phyloP scores from a whole-genome alignment of 2,888 invertebrate genomes.

The Blastobasis lacticolella region DNA sequence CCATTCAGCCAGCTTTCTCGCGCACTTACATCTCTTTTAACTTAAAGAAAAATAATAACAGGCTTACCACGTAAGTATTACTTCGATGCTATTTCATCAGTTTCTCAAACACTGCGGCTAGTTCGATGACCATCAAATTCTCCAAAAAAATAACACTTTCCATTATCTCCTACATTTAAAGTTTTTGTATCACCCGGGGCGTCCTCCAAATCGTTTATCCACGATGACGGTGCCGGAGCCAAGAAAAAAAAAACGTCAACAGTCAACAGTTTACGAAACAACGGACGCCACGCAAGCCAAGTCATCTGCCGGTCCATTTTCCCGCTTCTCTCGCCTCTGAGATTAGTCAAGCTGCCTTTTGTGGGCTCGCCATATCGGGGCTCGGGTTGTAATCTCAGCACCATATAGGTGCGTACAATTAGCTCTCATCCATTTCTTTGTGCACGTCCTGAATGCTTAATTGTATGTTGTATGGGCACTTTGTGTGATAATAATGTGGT shows the following conservation, averaged over 20 bases:
- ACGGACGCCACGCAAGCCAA: neutral
- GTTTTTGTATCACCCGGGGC: too few relatives aligned
- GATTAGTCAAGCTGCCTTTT: constrained; percentile 60
- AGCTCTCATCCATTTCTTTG: constrained; percentile 51
- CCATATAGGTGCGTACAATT: constrained; percentile 60
- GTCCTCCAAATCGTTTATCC: too few relatives aligned
- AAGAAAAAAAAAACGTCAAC: too few relatives aligned
- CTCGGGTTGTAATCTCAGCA: constrained; percentile 35
- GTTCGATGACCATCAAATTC: too few relatives aligned
- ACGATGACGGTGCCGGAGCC: too few relatives aligned
- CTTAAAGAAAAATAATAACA: neutral
- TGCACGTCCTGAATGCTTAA: constrained; percentile 42
- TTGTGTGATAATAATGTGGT: constrained; percentile 13
- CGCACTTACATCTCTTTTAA: constrained; percentile 1
- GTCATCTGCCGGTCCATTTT: constrained; percentile 31
- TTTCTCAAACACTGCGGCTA: too few relatives aligned
- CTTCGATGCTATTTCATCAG: too few relatives aligned
- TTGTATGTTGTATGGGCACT: constrained; percentile 32
- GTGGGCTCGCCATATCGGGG: constrained; percentile 32
- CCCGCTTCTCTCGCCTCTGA: constrained; percentile 17
- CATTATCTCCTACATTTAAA: too few relatives aligned
- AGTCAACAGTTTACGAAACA: neutral
- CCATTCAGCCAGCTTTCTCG: neutral
- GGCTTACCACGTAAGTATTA: too few relatives aligned
- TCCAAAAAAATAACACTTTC: too few relatives aligned